These are phyloP conservation scores for Mesembrinibis cayennensis DNA, from an alignment of 2,113 vertebrate species.

Conservation along the genomic window DNA sequence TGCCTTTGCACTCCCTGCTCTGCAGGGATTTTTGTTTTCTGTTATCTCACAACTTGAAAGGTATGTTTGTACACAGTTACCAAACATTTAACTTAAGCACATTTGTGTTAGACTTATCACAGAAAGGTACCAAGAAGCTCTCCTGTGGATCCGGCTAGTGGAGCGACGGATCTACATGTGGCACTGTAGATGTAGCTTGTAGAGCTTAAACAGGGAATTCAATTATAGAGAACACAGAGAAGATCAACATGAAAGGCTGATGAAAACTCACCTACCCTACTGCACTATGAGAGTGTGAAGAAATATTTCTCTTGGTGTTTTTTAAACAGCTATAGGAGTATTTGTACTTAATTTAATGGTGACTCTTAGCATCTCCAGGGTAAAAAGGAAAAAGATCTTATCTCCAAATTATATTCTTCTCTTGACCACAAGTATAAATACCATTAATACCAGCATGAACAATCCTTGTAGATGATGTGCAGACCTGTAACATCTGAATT, in stretches of 20 bases:
- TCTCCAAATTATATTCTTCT: neutral
- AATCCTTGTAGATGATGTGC: neutral
- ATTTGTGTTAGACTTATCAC: neutral
- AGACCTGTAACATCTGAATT: neutral
- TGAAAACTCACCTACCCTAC: neutral
- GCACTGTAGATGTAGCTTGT: neutral
- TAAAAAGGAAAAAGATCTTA: neutral
- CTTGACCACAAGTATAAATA: neutral
- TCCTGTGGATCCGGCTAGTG: neutral
- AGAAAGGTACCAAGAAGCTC: neutral
- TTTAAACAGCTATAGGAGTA: neutral
- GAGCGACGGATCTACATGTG: rapidly evolving
- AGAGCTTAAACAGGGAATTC: neutral
- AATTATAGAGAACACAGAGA: neutral
- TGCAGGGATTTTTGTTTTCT: neutral
- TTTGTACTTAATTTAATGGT: neutral
- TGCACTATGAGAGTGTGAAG: neutral
- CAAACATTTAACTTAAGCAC: neutral
- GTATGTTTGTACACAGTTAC: neutral
- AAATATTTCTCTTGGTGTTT: neutral
- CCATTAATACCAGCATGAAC: neutral
- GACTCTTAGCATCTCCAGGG: neutral
- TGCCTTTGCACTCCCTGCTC: neutral
- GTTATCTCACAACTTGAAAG: neutral
- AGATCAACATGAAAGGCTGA: neutral